Percentiles rank a stretch among this genome's conserved stretches.
Evolutionary conservation across 2,797 vertebrate genomes (phyloP).

Genomic region (Phoebastria nigripes): DNA sequence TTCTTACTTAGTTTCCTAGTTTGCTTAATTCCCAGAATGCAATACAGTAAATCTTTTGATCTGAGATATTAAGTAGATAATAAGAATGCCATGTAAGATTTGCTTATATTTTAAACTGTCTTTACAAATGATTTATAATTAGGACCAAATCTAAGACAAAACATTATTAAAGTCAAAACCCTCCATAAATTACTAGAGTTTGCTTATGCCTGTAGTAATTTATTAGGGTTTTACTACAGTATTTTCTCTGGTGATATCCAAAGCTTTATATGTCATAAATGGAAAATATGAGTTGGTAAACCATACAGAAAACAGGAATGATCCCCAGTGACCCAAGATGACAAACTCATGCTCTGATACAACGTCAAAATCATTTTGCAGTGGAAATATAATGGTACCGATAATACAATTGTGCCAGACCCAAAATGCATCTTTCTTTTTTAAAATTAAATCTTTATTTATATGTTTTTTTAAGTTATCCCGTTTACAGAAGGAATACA

Average conservation of each 20-base stretch:
- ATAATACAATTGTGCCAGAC: not conserved
- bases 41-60: constrained; percentile 69
- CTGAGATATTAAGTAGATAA: constrained; percentile 75
- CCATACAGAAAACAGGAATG: not conserved
- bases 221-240: constrained; percentile 65
- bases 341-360: not conserved
- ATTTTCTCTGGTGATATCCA: constrained; percentile 58
- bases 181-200: constrained; percentile 62
- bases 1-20: constrained; percentile 71
- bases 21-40: constrained; percentile 77
- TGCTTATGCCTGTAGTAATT: constrained; percentile 63
- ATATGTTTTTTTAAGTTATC: not conserved
- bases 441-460: not conserved
- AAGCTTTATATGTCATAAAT: constrained; percentile 47
- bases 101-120: constrained; percentile 76
- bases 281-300: constrained; percentile 43
- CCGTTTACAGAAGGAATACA: not conserved
- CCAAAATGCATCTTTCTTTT: not conserved
- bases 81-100: constrained; percentile 73
- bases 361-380: not conserved
- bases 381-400: not conserved
- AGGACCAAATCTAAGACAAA: constrained; percentile 75
- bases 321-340: constrained; percentile 2
- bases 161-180: constrained; percentile 73
- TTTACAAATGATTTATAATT: constrained; percentile 75